Evolutionary conservation across 2,797 vertebrate genomes (phyloP).

Genomic region (Pitangus sulphuratus): DNA sequence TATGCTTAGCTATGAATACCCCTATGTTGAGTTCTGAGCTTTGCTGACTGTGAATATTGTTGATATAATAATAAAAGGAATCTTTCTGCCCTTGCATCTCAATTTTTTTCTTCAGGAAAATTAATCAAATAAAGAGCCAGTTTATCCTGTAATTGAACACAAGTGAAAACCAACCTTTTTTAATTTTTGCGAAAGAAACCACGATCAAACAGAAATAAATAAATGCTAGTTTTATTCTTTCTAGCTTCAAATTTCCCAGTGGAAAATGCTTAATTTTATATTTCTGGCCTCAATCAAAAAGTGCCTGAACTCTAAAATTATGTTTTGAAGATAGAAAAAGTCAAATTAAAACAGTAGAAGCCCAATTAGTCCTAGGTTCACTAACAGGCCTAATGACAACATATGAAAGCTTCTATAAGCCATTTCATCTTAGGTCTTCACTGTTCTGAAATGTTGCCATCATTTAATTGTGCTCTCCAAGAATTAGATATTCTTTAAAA

Average conservation of each 20-base stretch:
- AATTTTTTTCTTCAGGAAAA: neutral
- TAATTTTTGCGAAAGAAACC: neutral
- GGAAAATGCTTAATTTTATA: neutral
- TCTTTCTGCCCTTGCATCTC: neutral
- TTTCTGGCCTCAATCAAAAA: neutral
- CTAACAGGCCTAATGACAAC: neutral
- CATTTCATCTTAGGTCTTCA: neutral
- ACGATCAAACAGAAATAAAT: neutral
- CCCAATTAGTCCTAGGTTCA: neutral
- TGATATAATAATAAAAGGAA: neutral
- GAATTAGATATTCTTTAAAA: neutral
- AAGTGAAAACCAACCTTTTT: neutral
- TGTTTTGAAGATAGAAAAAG: neutral
- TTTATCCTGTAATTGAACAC: neutral
- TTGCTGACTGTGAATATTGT: neutral
- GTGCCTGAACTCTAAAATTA: neutral
- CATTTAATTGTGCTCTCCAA: neutral
- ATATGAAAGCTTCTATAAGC: neutral
- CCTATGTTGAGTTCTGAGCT: neutral
- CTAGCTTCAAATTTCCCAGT: neutral
- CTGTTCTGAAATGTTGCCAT: neutral
- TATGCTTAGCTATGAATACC: neutral
- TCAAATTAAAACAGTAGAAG: neutral
- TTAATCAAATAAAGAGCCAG: neutral
- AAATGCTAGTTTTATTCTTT: neutral